phyloP scores from a whole-genome alignment of 2,797 vertebrate genomes.

The Enteromius paludinosus region DNA sequence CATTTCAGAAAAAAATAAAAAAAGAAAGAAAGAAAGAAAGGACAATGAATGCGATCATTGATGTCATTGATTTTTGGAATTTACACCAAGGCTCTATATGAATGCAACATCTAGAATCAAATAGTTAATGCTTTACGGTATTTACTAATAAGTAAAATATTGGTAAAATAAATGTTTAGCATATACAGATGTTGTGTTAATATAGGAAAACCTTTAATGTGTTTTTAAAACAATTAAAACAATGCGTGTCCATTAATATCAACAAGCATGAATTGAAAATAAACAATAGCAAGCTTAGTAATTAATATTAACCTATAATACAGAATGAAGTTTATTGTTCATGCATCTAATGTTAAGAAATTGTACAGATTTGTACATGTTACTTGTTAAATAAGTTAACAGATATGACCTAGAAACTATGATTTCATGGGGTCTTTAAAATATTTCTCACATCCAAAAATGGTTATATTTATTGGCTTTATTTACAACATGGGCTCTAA shows the following conservation, averaged over 20 bases:
- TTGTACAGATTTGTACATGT: background rate
- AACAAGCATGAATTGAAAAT: background rate
- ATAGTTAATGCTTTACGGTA: background rate
- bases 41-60: background rate
- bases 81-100: background rate
- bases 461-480: conserved; percentile 22
- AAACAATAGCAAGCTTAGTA: background rate
- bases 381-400: background rate
- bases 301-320: background rate
- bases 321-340: background rate
- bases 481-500: background rate
- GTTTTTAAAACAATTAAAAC: too few relatives aligned
- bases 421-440: background rate
- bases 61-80: background rate
- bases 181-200: too few relatives aligned
- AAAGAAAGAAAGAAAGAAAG: background rate
- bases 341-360: background rate
- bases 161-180: too few relatives aligned
- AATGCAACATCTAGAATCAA: background rate
- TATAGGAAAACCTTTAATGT: background rate
- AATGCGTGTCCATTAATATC: background rate
- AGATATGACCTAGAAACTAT: background rate
- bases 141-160: background rate
- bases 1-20: background rate
- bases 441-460: background rate